Evolutionary conservation across 2,797 vertebrate species (phyloP).

Genomic region (Gymnothorax javanicus): DNA sequence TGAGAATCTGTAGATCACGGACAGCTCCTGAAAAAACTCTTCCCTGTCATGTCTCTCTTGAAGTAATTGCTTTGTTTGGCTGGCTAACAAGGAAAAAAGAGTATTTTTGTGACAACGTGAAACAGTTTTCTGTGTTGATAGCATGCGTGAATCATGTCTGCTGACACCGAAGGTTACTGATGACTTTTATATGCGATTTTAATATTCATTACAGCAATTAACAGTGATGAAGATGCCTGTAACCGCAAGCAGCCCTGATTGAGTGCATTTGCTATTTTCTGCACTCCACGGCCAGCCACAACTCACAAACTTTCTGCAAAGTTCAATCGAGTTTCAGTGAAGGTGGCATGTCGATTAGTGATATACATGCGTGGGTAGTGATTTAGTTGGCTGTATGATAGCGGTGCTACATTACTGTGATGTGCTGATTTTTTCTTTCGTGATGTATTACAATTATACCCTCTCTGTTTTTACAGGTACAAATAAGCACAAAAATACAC

Average conservation of each 20-base stretch:
- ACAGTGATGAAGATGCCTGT: not conserved
- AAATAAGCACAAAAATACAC: not conserved
- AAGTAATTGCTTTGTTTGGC: not conserved
- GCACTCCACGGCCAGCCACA: not conserved
- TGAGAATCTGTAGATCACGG: too few relatives aligned
- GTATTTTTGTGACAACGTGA: not conserved
- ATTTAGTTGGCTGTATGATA: not conserved
- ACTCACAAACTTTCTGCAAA: not conserved
- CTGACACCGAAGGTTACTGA: not conserved
- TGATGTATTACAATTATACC: not conserved
- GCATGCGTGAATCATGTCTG: constrained; percentile 2
- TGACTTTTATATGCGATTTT: not conserved
- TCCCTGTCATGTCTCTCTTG: too few relatives aligned
- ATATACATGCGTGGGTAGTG: not conserved
- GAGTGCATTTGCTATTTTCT: not conserved
- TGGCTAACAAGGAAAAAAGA: not conserved
- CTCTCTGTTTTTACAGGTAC: not conserved
- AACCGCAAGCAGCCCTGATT: not conserved
- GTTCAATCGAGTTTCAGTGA: not conserved
- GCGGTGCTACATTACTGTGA: not conserved
- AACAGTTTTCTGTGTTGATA: not conserved
- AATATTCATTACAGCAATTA: not conserved
- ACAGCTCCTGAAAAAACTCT: too few relatives aligned
- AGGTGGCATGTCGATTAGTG: not conserved
- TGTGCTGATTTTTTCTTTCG: not conserved